phyloP scores from a whole-genome alignment of 2,888 invertebrate genomes.

The Linyphia triangularis region DNA sequence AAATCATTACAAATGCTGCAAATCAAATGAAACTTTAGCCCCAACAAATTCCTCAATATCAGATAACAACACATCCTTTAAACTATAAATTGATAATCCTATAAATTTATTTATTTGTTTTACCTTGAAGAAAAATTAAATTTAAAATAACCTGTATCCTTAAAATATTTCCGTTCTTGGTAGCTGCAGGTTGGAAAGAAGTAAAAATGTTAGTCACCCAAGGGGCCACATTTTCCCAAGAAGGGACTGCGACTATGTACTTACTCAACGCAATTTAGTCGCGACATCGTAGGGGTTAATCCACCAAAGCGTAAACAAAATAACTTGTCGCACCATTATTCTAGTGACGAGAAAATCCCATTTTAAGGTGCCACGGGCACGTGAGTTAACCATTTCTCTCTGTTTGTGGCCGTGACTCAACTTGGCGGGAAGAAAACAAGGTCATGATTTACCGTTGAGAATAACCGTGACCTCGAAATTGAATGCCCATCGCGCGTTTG shows the following conservation, averaged over 20 bases:
- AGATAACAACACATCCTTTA: no score
- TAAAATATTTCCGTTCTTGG: no score
- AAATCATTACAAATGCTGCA: no score
- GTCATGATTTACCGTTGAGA: slow-evolving; percentile 36
- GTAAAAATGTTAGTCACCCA: no score
- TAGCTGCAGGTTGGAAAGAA: no score
- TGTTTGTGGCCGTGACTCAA: background rate
- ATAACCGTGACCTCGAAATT: slow-evolving; percentile 47
- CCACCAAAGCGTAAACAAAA: background rate
- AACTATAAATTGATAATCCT: no score
- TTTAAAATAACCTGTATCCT: no score
- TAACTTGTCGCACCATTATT: background rate
- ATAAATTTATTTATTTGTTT: no score
- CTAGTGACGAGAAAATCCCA: background rate
- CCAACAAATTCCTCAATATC: no score
- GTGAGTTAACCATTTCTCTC: background rate
- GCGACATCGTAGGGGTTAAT: background rate
- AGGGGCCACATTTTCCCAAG: no score
- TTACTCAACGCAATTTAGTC: background rate
- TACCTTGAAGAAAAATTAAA: no score
- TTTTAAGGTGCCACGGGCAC: background rate
- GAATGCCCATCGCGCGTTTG: slow-evolving; percentile 50
- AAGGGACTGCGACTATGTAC: background rate
- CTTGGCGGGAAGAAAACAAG: slow-evolving; percentile 36
- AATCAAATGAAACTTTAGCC: no score